Conservation (phyloP, 2,113 vertebrate genomes). For the Lampris incognitus region DNA sequence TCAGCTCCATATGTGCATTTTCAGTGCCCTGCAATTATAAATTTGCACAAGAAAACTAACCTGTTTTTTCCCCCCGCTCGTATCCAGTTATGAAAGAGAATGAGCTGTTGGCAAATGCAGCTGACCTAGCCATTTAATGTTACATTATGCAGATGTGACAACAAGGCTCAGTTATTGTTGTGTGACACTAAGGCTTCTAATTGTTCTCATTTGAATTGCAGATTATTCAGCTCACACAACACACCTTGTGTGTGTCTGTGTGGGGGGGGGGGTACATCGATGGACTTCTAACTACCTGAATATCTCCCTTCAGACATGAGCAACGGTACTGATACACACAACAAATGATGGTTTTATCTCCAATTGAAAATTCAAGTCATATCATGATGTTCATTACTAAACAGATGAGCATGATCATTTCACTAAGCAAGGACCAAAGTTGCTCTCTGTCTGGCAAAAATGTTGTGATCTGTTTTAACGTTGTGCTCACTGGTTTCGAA, state of each 20-base stretch:
- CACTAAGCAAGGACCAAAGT: too few relatives aligned
- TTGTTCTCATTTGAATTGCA: constrained; percentile 60
- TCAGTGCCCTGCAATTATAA: constrained; percentile 41
- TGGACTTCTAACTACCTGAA: constrained; percentile 21
- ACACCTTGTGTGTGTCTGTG: not conserved
- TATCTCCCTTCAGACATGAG: constrained; percentile 18
- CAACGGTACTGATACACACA: not conserved
- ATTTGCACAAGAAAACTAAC: constrained; percentile 59
- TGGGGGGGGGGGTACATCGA: constrained; percentile 8
- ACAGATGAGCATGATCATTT: too few relatives aligned
- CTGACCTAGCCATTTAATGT: constrained; percentile 54
- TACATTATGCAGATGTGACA: constrained; percentile 55
- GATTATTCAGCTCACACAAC: constrained; percentile 38
- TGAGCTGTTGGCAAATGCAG: constrained; percentile 51
- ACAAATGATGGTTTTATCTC: too few relatives aligned
- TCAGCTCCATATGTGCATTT: constrained; percentile 55
- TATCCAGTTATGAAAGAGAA: not conserved
- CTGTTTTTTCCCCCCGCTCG: constrained; percentile 28
- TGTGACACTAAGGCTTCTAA: constrained; percentile 48
- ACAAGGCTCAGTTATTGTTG: constrained; percentile 50
- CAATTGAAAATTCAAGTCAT: too few relatives aligned
- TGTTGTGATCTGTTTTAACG: too few relatives aligned
- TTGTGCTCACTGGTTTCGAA: too few relatives aligned
- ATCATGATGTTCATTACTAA: too few relatives aligned
- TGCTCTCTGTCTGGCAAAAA: too few relatives aligned